These are phyloP conservation scores for Cheilosia impressa DNA, from an alignment of 2,888 invertebrate genomes.

Conservation along the genomic window DNA sequence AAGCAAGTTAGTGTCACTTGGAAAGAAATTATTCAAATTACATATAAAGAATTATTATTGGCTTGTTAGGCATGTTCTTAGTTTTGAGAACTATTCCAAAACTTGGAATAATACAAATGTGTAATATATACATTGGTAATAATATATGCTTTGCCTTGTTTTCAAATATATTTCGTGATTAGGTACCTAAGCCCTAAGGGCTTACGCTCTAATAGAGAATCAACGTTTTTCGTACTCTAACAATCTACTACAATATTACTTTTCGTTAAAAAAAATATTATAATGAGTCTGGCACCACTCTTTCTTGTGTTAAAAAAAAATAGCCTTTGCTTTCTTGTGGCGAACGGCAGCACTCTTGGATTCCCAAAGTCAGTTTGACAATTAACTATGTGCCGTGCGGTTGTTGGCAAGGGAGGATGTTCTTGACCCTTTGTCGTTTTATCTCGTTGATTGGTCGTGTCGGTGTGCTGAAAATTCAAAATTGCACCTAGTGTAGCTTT, in stretches of 20 bases:
- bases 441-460: constrained; percentile 38
- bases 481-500: constrained; percentile 20
- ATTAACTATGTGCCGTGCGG: constrained; percentile 61
- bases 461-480: constrained; percentile 42
- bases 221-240: too few relatives aligned
- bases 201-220: too few relatives aligned
- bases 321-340: neutral
- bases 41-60: too few relatives aligned
- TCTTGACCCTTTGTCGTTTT: constrained; percentile 52
- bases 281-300: constrained; percentile 30
- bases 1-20: too few relatives aligned
- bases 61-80: too few relatives aligned
- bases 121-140: too few relatives aligned
- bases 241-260: constrained; percentile 23
- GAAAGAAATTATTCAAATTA: too few relatives aligned
- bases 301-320: neutral
- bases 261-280: constrained; percentile 17
- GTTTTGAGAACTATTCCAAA: too few relatives aligned
- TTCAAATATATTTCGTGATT: too few relatives aligned
- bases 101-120: too few relatives aligned
- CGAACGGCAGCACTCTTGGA: constrained; percentile 21
- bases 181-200: too few relatives aligned
- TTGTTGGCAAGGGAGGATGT: constrained; percentile 7
- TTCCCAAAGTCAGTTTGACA: constrained; percentile 64
- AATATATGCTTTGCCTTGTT: too few relatives aligned